Evolutionary conservation across 2,888 invertebrate species (phyloP), one percentile per base, ranked within the genome.

Genomic region (Parnassius smintheus): DNA sequence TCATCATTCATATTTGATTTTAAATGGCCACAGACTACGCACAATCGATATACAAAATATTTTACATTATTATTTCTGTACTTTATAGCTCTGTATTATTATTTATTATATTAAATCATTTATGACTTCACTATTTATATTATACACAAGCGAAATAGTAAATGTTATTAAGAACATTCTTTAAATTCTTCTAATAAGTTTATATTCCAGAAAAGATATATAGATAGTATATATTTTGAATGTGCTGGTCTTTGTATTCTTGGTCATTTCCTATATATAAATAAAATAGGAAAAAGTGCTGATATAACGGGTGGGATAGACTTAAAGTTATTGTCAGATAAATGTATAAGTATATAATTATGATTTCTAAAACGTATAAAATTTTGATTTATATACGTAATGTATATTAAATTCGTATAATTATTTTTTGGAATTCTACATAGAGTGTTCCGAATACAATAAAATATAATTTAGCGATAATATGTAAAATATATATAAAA

Each of bases 1-100:
- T 52, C 69, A 72, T 68, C 70, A 70, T 72, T 72, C 70, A 72
- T 70, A 72, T 72, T 72, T 70, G 71, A 73, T 65, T 62, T 57
- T 25, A 4, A 53, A 22, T 12, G 41, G 46, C 11, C 49, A 53
- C n/a, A 44, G 35, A 22, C n/a, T 48, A 46, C 25, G 41, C 2
- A 48, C 45, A 18, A 35, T 35, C 4, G 18, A 25, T 35, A 13
- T 12, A 53, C n/a, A 53, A 46, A 52, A 51, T 18, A 13, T 12
- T 60, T 12, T 18, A 60, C 48, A 60, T 49, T 60, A 60, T 53
- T 35, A 9, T 53, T 12, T 46, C 7, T 42, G 48, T 2, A 12
- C 54, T 55, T 55, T 48, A 22, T 49, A 10, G 41, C 35, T 35
- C n/a, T 41, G 25, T 41, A 44, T 54, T 42, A 13, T 44, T 12